Evolutionary conservation across 1,140 invertebrate genomes (phyloP), one percentile per base, ranked within the genome.

Genomic region (Sarcophaga peregrina): DNA sequence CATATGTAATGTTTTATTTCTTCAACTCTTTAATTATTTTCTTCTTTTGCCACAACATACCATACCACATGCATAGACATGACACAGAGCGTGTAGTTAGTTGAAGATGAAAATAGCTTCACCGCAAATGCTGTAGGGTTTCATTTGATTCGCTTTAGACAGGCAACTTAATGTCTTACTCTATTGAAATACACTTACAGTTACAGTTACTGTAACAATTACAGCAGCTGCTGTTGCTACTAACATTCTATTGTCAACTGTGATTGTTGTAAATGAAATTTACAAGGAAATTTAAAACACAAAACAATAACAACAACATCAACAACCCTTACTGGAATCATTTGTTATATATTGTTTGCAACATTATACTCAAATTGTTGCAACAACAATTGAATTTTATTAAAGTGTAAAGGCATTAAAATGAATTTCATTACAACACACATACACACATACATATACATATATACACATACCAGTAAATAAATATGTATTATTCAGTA

Each of bases 331-430:
- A 37, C 25, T 37, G 25, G 25, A 37, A 37, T 37, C 25, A 37
- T 37, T 37, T 37, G 25, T 37, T 37, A 4, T 37, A 37, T 37
- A 37, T 37, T 37, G 13, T 5, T 52, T 1, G 9, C 50, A 52
- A 68, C 62, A 68, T 68, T 20, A 68, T 20, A 68, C 15, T 5
- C 20, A 68, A 68, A 68, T 68, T 68, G 62, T 68, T 68, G 62
- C 62, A 68, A n/a, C 17, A 52, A 68, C 62, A 68, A 68, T 68
- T 68, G 62, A 68, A 68, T 68, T 68, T 68, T 68, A 68, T 68
- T 68, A 68, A 68, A 20, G 62, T 20, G 62, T 20, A 68, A 68
- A 17, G 17, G n/a, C 62, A 68, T 68, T 68, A 68, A 68, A 68
- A 8, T 17, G 17, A 52, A 52, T 52, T 52, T 52, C 50, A 52